Evolutionary conservation across 2,113 vertebrate genomes (phyloP).

Genomic region (Muscicapa adusta): DNA sequence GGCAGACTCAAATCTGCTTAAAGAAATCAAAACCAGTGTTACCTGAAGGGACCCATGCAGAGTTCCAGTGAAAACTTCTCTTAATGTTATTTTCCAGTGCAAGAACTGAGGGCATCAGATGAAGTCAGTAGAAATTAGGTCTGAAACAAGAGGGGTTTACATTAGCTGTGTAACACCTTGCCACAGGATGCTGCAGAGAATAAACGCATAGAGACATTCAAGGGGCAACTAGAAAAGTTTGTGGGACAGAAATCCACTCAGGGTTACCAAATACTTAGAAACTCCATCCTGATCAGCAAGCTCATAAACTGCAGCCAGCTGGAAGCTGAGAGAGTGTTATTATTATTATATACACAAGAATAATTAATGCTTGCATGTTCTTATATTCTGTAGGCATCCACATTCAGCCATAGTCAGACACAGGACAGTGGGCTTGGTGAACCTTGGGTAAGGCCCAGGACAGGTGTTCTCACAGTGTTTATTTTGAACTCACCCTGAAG

Average conservation of each 20-base stretch:
- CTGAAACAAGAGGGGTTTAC: neutral
- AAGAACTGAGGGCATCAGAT: neutral
- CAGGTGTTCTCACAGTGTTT: neutral
- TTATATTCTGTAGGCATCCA: neutral
- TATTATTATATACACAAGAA: neutral
- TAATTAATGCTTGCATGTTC: neutral
- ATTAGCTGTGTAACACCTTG: neutral
- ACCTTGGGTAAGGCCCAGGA: neutral
- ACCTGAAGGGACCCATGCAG: neutral
- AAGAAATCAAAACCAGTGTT: neutral
- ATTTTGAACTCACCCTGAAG: constrained; percentile 7
- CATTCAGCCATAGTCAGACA: neutral
- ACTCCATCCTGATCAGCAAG: neutral
- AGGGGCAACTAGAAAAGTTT: neutral
- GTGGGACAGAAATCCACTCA: neutral
- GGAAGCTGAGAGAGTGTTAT: neutral
- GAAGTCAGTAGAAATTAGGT: neutral
- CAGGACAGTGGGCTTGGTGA: neutral
- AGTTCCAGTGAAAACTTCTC: neutral
- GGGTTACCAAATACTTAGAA: neutral
- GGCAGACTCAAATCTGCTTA: neutral
- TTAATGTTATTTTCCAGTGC: neutral
- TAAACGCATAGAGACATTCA: neutral
- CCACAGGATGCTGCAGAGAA: neutral
- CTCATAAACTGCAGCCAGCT: neutral